Base-by-base conservation (phyloP, 2,888 invertebrate genomes). In the Pyrgus malvae region DNA sequence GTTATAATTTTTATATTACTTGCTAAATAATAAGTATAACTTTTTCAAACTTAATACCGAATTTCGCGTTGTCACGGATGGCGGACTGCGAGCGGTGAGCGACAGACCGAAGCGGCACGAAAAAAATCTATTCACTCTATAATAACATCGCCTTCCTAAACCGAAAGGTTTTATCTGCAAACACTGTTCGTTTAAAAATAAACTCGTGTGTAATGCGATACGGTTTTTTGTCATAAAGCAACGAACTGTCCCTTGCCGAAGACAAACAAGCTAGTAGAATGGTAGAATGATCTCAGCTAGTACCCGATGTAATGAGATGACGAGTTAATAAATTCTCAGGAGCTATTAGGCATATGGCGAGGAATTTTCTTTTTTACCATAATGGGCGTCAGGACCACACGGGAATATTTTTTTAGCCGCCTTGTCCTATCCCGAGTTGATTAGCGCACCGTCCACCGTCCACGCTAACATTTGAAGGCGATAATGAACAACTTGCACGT, bases 11-110 rank as follows among this genome's bases (percentile, higher is more conserved):
- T 37, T 37, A 25, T 33, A 45, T 19, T 31, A 44, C 27, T 9
- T 16, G 37, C 12, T 33, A 31, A 46, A 25, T 54, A 45, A 38
- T 45, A 49, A 40, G 9, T 40, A 31, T 45, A 48, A 54, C 33
- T 53, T 62, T 62, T 62, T 68, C 59, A 57, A 63, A 59, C 62
- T 67, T 62, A 70, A 72, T 69, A 74, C 72, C 66, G 65, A 69
- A 76, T 77, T 72, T 76, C 68, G 74, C 76, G 65, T 62, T 74
- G 78, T 82, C 78, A 78, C 74, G 76, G 60, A 56, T 46, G 19
- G 55, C 44, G 70, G 69, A 62, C 67, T 64, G 60, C 62, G 70
- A 66, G 62, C 64, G 66, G 71, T 71, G 71, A 66, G 75, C 79
- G 73, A 64, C 72, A 74, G 72, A 80, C 73, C 82, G 78, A 62